These are phyloP conservation scores for Apeira syringaria DNA, from an alignment of 2,888 invertebrate species.

Conservation along the genomic window DNA sequence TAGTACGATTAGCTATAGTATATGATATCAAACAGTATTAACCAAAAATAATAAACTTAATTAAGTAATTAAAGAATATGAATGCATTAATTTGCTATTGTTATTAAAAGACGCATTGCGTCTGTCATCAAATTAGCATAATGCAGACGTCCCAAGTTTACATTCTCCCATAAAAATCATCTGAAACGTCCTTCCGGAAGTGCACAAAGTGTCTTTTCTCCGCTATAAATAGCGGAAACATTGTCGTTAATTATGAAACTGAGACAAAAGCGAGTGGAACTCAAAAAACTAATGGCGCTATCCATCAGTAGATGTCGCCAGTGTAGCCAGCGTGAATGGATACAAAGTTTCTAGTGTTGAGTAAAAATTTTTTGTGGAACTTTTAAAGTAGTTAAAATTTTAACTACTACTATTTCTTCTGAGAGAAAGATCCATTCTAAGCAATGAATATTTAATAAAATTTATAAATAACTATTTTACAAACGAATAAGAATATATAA, in stretches of 20 bases:
- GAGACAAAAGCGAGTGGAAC: conserved; percentile 15
- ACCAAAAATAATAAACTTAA: too few relatives aligned
- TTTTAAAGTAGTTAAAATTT: too few relatives aligned
- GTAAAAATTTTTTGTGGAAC: background rate
- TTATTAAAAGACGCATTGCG: too few relatives aligned
- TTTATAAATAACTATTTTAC: too few relatives aligned
- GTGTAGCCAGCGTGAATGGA: background rate
- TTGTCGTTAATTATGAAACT: conserved; percentile 23
- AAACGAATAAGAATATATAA: too few relatives aligned
- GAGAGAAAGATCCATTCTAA: too few relatives aligned
- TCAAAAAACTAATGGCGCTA: conserved; percentile 23
- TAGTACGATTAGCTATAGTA: too few relatives aligned
- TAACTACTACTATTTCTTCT: too few relatives aligned
- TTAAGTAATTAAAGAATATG: too few relatives aligned
- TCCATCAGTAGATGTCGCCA: conserved; percentile 22
- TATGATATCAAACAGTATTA: too few relatives aligned
- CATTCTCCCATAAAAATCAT: conserved; percentile 7
- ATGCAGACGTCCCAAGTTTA: background rate
- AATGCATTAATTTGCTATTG: too few relatives aligned
- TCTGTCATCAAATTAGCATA: background rate
- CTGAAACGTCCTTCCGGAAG: conserved; percentile 3
- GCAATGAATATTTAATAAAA: too few relatives aligned
- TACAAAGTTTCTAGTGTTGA: conserved; percentile 1
- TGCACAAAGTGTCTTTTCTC: conserved; percentile 13
- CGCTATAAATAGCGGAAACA: conserved; percentile 18